Base-by-base conservation (phyloP, 2,888 invertebrate genomes). In the Crematogaster levior region DNA sequence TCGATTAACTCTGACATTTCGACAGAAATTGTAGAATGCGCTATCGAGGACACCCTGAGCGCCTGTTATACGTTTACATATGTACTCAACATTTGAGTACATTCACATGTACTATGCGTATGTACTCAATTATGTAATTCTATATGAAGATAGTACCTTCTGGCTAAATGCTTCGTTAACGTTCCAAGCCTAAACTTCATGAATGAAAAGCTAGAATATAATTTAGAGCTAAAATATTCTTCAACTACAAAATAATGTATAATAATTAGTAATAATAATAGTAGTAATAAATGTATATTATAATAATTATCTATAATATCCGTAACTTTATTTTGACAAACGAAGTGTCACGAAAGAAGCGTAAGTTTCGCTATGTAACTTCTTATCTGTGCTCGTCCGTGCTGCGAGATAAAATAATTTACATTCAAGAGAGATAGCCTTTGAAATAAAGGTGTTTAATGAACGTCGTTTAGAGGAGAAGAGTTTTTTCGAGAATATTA, bases 1-100 rank as follows among this genome's bases (percentile, higher is more conserved):
- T 72, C 83, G 83, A 84, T 85, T 74, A 80, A 53, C 84, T 85
- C 56, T 85, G 88, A 56, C 84, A 88, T 88, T 88, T 89, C 70
- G 74, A 81, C 84, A 72, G 65, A 60, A 85, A 82, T 83, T 61
- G 30, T 70, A 61, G 65, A 70, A 53, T 27, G 27, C 40, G 46
- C 5, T 74, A 40, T 15, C 72, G 73, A 82, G 66, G 53, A 75
- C 75, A 60, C 43, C 37, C 21, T 27, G 6, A 61, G 9, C 60
- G 60, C 24, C 51, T 60, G 37, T 24, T 84, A 40, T 24, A 56
- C 63, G 60, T 58, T 48, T 53, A 1, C 34, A 21, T 24, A 24
- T 30, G 7, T 63, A 34, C 34, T 43, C 27, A 30, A 51, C n/a
- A n/a, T n/a, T n/a, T n/a, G n/a, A n/a, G n/a, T n/a, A n/a, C n/a